A percentile compares a stretch with the other conserved stretches of the same genome.
Evolutionary conservation across 2,113 vertebrate species (phyloP).

Genomic region (Myrmecobius fasciatus): DNA sequence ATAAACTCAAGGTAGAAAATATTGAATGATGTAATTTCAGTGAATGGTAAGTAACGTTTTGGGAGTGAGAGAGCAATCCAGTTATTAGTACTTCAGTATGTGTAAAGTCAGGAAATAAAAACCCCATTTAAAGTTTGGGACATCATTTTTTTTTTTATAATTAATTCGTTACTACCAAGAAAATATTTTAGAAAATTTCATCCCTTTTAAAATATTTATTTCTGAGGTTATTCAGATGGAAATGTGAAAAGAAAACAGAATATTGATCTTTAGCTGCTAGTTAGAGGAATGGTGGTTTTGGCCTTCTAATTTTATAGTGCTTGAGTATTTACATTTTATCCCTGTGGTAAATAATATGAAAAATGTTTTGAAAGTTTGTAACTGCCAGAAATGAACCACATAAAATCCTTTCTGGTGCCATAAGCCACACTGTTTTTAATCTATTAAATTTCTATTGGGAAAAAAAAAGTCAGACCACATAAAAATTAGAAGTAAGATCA

Average conservation of each 20-base stretch:
- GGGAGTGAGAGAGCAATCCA: constrained; percentile 3
- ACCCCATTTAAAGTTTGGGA: neutral
- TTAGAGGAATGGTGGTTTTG: constrained; percentile 5
- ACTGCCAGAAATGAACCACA: constrained; percentile 36
- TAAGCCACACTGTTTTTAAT: constrained; percentile 8
- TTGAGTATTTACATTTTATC: constrained; percentile 25
- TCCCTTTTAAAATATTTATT: constrained; percentile 37
- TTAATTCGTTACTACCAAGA: constrained; percentile 33
- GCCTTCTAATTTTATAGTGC: neutral
- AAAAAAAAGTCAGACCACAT: neutral
- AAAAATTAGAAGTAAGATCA: neutral
- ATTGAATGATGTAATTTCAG: constrained; percentile 28
- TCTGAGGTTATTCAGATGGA: constrained; percentile 49
- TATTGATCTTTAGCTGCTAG: neutral
- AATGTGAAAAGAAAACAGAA: constrained; percentile 20
- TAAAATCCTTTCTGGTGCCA: constrained; percentile 27
- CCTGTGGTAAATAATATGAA: neutral
- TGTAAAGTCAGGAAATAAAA: constrained; percentile 30
- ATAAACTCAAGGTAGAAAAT: neutral
- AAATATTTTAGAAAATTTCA: constrained; percentile 36
- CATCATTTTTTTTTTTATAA: constrained; percentile 48
- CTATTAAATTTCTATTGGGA: neutral
- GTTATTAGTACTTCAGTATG: constrained; percentile 35
- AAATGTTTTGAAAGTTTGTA: constrained; percentile 47
- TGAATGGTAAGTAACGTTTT: constrained; percentile 40